Base-by-base conservation (phyloP, 2,797 vertebrate genomes). In the Chelidonichthys spinosus region DNA sequence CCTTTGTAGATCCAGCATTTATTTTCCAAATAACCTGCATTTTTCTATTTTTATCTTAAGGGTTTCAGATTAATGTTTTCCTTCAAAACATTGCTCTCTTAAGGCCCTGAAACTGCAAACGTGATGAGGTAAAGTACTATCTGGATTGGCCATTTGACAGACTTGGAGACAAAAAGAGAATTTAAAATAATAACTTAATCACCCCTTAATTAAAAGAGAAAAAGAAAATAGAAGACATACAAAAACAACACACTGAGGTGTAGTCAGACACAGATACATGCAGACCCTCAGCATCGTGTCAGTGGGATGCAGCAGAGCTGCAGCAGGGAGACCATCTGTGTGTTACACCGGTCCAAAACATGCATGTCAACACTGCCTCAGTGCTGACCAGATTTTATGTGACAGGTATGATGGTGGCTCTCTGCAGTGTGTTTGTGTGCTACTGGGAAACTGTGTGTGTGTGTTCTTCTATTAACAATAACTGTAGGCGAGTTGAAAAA, bases 321-420 rank as follows among this genome's bases (percentile, higher is more conserved):
- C 92, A 89, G 88, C 78, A 77, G 90, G 69, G 93, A 90, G 81
- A 87, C 94, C 94, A 95, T 95, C 94, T 95, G 94, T 90, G 90
- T 63, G 43, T 72, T 69, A 66, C 62, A 76, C 53, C 52, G 35
- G 55, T 88, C 89, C 88, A 91, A 90, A 87, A 78, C 83, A 74
- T 68, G 60, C 59, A 49, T 84, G 61, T 81, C 52, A 67, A 72
- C 74, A 62, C 61, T 18, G 78, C 63, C 58, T 69, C 11, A 40
- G 37, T 77, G 73, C 76, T 70, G 80, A 84, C 59, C 79, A 72
- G 74, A 84, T 77, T 79, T 36, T 46, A 70, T 71, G 67, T 72
- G 76, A 80, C 84, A 79, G 85, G 74, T 86, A 82, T 33, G 49
- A 81, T 50, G 40, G 46, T n/a, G 42, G 53, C 14, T 60, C 65